Evolutionary conservation across 2,113 vertebrate species (phyloP).

Genomic region (Mastomys coucha): DNA sequence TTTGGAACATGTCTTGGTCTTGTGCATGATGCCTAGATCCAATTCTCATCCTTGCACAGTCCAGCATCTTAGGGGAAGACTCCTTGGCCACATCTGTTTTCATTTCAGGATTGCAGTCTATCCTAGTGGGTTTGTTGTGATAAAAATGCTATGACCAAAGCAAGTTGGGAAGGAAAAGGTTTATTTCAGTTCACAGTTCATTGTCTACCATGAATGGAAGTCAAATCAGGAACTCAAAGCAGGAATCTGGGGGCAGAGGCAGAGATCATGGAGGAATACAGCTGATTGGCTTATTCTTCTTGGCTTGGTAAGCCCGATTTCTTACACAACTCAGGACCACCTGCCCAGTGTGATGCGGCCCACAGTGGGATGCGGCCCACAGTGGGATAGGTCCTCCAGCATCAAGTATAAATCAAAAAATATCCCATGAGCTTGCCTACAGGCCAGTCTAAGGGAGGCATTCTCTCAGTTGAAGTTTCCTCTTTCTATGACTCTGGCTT

Average conservation of each 20-base stretch:
- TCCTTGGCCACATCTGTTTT: background rate
- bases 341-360: background rate
- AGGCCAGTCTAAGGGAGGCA: background rate
- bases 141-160: background rate
- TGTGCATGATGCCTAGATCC: background rate
- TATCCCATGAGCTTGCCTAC: background rate
- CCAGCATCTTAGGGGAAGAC: background rate
- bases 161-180: background rate
- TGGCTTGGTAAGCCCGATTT: background rate
- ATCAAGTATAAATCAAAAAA: background rate
- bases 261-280: background rate
- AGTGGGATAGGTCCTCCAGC: background rate
- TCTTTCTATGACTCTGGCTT: background rate
- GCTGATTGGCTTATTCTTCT: background rate
- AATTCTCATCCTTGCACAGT: background rate
- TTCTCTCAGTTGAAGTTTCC: background rate
- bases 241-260: background rate
- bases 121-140: background rate
- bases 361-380: background rate
- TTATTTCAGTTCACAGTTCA: background rate
- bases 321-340: background rate
- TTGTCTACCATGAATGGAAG: background rate
- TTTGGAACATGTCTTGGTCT: background rate
- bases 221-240: background rate
- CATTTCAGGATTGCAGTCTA: background rate